These are phyloP conservation scores for Amphilophus citrinellus DNA, from an alignment of 2,113 vertebrate species.

Conservation along the genomic window DNA sequence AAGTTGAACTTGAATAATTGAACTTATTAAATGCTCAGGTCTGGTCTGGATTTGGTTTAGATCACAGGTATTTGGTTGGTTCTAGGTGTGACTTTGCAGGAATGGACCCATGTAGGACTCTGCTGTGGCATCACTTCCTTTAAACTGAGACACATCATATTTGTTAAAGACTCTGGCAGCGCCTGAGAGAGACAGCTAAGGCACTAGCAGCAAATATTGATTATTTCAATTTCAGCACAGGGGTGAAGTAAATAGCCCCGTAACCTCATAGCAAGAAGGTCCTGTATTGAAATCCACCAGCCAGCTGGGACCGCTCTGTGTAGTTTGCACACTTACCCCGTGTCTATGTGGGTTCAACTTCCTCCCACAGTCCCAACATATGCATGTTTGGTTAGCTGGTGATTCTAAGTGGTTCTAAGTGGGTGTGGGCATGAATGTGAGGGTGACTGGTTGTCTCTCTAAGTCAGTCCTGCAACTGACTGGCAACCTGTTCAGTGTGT, in stretches of 20 bases:
- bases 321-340: background rate
- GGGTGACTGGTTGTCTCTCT: background rate
- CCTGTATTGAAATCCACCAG: background rate
- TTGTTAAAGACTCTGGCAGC: background rate
- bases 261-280: background rate
- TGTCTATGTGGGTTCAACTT: background rate
- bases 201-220: background rate
- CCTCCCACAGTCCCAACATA: no score
- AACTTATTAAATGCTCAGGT: background rate
- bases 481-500: background rate
- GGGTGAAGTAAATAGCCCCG: background rate
- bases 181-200: background rate
- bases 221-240: slow-evolving; percentile 3
- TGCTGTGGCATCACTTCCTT: background rate
- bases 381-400: background rate
- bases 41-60: background rate
- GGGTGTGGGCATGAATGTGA: background rate
- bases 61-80: background rate
- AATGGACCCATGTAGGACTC: background rate
- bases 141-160: background rate
- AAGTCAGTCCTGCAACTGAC: background rate
- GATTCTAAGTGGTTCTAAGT: slow-evolving; percentile 1
- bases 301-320: background rate
- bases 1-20: background rate
- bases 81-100: background rate